Percentiles rank a stretch among this genome's conserved stretches.
These are phyloP conservation scores for Gymnocheta viridis DNA, from an alignment of 2,888 invertebrate species.

Conservation along the genomic window DNA sequence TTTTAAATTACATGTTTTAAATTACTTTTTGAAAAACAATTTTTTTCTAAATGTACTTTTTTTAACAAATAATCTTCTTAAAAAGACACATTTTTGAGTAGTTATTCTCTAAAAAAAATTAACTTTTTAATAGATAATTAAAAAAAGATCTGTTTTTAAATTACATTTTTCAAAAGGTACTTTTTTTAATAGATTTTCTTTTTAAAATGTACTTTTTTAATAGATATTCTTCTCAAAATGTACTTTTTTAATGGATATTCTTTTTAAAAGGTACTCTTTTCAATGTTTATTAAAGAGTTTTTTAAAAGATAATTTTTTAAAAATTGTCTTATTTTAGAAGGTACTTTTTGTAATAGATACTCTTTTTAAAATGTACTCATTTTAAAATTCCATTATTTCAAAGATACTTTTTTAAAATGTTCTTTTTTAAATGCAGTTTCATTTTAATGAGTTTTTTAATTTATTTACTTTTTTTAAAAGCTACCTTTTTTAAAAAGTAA, in stretches of 20 bases:
- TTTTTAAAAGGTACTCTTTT: background rate
- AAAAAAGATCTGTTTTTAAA: too few species aligned
- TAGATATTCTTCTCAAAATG: too few species aligned
- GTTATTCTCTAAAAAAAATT: too few species aligned
- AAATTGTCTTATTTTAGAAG: background rate
- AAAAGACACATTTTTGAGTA: too few species aligned
- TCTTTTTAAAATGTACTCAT: background rate
- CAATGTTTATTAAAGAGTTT: background rate
- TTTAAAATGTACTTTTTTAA: background rate
- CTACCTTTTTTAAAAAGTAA: background rate
- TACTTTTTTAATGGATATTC: too few species aligned
- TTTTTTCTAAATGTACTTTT: too few species aligned
- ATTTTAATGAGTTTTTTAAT: background rate
- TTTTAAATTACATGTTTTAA: too few species aligned
- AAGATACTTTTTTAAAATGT: background rate
- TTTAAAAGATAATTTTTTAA: too few species aligned
- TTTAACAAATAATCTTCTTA: too few species aligned
- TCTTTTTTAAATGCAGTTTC: background rate
- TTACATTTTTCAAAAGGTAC: too few species aligned
- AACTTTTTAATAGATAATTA: too few species aligned
- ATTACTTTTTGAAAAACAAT: too few species aligned
- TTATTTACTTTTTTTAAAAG: background rate
- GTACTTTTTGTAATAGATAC: background rate
- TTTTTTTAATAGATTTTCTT: background rate
- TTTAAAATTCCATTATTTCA: background rate